phyloP scores from a whole-genome alignment of 2,113 vertebrate species.

The Enhydra lutris region DNA sequence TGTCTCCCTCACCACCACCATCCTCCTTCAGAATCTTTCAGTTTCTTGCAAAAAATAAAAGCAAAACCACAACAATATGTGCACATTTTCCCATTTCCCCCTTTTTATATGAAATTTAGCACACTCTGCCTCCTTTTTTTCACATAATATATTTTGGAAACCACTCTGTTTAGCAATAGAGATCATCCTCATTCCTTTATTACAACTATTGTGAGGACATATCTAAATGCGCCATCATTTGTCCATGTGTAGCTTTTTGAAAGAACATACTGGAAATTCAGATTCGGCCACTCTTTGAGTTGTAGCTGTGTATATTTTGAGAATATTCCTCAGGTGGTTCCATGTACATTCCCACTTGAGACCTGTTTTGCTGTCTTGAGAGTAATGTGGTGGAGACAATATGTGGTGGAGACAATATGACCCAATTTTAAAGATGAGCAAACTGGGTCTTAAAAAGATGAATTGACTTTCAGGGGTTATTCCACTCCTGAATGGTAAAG shows the following conservation, averaged over 20 bases:
- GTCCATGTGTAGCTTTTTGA: neutral
- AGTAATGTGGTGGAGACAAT: neutral
- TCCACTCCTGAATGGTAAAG: neutral
- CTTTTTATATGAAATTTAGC: neutral
- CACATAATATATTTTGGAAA: neutral
- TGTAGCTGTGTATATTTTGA: neutral
- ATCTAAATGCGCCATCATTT: neutral
- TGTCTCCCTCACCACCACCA: neutral
- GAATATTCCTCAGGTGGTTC: neutral
- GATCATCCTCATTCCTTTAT: neutral
- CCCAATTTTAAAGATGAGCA: slow-evolving; percentile 5
- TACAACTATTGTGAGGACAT: neutral
- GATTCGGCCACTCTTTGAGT: neutral
- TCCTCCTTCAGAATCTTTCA: neutral
- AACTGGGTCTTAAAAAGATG: neutral
- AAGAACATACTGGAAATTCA: neutral
- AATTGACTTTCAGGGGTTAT: slow-evolving; percentile 19
- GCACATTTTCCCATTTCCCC: neutral
- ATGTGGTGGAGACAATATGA: neutral
- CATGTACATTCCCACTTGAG: neutral
- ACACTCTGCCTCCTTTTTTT: neutral
- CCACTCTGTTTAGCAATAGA: neutral
- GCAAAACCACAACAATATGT: neutral
- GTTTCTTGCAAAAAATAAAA: neutral
- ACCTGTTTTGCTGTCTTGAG: neutral